A percentile compares a stretch with the other conserved stretches of the same genome.
These are phyloP conservation scores for Mycalesis mineus DNA, from an alignment of 2,888 invertebrate genomes.

Conservation along the genomic window DNA sequence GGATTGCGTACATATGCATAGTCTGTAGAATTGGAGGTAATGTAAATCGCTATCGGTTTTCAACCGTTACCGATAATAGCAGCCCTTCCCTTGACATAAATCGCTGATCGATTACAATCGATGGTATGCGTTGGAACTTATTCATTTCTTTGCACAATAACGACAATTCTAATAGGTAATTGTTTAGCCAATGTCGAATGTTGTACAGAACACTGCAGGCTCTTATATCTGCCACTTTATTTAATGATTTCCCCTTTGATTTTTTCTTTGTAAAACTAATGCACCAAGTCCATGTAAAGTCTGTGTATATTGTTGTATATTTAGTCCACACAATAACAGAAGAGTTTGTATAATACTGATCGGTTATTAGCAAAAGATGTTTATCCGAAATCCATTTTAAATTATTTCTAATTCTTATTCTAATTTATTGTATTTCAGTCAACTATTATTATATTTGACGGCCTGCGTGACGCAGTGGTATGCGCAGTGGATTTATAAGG, in stretches of 20 bases:
- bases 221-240: slow-evolving; percentile 11
- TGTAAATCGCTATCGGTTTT: too few relatives aligned
- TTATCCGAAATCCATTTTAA: too few relatives aligned
- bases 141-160: slow-evolving; percentile 16
- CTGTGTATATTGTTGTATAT: slow-evolving; percentile 27
- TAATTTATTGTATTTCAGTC: too few relatives aligned
- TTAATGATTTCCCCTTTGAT: slow-evolving; percentile 29
- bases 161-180: slow-evolving; percentile 16
- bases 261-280: slow-evolving; percentile 37
- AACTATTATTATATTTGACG: too few relatives aligned
- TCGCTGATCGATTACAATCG: background rate
- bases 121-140: background rate
- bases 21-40: too few relatives aligned
- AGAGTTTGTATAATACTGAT: slow-evolving; percentile 1
- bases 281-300: slow-evolving; percentile 42
- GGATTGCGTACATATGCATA: too few relatives aligned
- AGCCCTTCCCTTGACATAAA: background rate
- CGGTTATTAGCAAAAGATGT: background rate
- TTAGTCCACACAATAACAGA: background rate
- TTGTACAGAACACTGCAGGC: slow-evolving; percentile 30
- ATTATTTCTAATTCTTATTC: too few relatives aligned
- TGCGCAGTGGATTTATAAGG: too few relatives aligned
- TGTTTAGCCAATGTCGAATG: slow-evolving; percentile 22
- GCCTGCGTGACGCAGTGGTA: too few relatives aligned
- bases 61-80: background rate